These are phyloP conservation scores for Brachionus plicatilis DNA, from an alignment of 1,140 invertebrate genomes.

Conservation along the genomic window DNA sequence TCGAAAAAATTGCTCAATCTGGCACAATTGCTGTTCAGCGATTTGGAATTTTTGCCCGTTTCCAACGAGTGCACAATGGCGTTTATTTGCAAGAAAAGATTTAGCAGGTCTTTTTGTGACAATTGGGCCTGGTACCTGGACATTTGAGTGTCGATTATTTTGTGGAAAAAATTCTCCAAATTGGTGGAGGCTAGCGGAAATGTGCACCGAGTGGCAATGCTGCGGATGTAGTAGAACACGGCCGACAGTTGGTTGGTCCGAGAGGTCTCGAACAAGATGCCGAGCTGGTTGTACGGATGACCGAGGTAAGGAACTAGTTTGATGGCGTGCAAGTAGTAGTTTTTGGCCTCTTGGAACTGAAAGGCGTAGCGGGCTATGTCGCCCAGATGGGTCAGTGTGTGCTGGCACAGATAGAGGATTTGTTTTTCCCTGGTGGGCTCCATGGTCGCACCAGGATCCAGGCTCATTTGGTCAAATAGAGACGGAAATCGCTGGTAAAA, in stretches of 20 bases:
- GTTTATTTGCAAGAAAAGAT: slow-evolving; percentile 8
- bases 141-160: slow-evolving; percentile 10
- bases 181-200: slow-evolving; percentile 37
- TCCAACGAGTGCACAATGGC: not conserved
- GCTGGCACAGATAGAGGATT: slow-evolving; percentile 16
- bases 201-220: not conserved
- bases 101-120: slow-evolving; percentile 25
- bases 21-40: not conserved
- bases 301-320: slow-evolving; percentile 16
- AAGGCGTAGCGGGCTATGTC: slow-evolving; percentile 26
- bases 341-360: slow-evolving; percentile 22
- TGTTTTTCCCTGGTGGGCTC: not conserved
- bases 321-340: slow-evolving; percentile 35
- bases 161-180: slow-evolving; percentile 37
- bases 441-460: not conserved
- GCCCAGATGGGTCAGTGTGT: slow-evolving; percentile 23
- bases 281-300: slow-evolving; percentile 40
- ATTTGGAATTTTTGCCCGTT: slow-evolving; percentile 12
- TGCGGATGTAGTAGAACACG: slow-evolving; percentile 34
- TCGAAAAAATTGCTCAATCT: not conserved
- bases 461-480: not conserved
- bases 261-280: slow-evolving; percentile 32
- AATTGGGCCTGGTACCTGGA: not conserved
- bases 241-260: not conserved
- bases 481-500: slow-evolving; percentile 19